Base-by-base conservation (phyloP, 2,888 invertebrate genomes). In the Luperina nickerlii region DNA sequence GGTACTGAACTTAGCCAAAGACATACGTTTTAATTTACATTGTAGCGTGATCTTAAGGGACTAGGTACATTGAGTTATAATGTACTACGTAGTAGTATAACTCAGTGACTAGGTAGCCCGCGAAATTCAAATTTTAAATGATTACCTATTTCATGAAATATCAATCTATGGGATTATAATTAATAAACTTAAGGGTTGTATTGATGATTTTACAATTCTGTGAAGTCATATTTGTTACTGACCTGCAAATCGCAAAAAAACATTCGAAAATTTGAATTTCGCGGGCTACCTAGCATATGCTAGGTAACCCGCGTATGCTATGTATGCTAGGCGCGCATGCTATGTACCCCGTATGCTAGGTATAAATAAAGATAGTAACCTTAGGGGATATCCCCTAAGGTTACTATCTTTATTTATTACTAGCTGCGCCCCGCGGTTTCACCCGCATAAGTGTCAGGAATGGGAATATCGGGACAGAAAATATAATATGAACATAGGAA, bases 11-110 rank as follows among this genome's bases (percentile, higher is more conserved):
- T 60, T 77, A 57, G 27, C 8, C 20, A 71, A 69, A 62, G 2
- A 63, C 38, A n/a, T 54, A 63, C 27, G n/a, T 38, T 57, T 67
- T 7, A 51, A 80, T 70, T 67, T 9, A 60, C 42, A n/a, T 57
- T 54, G 51, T 73, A 42, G 27, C 32, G n/a, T 38, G 24, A 66
- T 57, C 7, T 15, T 54, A 24, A 7, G 9, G 54, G 54, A 8
- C n/a, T 60, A 60, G 24, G 11, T n/a, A 57, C n/a, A n/a, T n/a
- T n/a, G n/a, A n/a, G n/a, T n/a, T n/a, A n/a, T n/a, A n/a, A n/a
- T n/a, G n/a, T n/a, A n/a, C n/a, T n/a, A n/a, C n/a, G n/a, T n/a
- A n/a, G n/a, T n/a, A n/a, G n/a, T n/a, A n/a, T n/a, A n/a, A n/a
- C n/a, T n/a, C n/a, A n/a, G n/a, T n/a, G n/a, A n/a, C n/a, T 60